Percentiles rank a stretch among this genome's conserved stretches.
These are phyloP conservation scores for Pristionchus entomophagus DNA, from an alignment of 2,888 invertebrate species.

Conservation along the genomic window DNA sequence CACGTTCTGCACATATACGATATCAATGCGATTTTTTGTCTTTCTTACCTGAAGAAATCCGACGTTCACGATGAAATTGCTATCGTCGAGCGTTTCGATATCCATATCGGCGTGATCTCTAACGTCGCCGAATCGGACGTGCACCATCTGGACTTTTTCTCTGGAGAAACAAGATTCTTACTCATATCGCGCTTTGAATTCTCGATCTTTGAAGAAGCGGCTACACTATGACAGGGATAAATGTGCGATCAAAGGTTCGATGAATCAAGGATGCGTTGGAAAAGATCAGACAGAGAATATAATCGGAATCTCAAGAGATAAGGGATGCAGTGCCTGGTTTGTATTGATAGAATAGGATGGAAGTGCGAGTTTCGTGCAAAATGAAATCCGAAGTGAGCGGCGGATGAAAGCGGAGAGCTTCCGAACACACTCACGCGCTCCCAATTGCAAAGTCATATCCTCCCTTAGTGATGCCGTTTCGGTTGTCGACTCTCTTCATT, in stretches of 20 bases:
- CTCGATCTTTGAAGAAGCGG: not conserved
- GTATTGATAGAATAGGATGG: too few relatives aligned
- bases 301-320: not conserved
- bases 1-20: not conserved
- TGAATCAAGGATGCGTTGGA: too few relatives aligned
- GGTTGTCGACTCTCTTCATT: too few relatives aligned
- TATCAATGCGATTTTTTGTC: not conserved
- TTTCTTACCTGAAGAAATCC: not conserved
- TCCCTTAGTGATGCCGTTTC: too few relatives aligned
- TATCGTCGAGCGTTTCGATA: not conserved
- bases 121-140: conserved; percentile 23
- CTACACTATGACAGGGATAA: not conserved
- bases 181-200: not conserved
- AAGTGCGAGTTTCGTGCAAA: not conserved
- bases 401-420: conserved; percentile 8
- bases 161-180: too few relatives aligned
- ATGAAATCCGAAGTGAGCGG: not conserved
- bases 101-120: not conserved
- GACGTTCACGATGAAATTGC: not conserved
- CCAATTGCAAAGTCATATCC: too few relatives aligned
- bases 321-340: too few relatives aligned
- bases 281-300: too few relatives aligned
- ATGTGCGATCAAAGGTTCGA: not conserved
- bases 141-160: not conserved
- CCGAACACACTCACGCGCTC: not conserved